Conservation (phyloP, 2,797 vertebrate genomes). For the Acrossocheilus fasciatus region DNA sequence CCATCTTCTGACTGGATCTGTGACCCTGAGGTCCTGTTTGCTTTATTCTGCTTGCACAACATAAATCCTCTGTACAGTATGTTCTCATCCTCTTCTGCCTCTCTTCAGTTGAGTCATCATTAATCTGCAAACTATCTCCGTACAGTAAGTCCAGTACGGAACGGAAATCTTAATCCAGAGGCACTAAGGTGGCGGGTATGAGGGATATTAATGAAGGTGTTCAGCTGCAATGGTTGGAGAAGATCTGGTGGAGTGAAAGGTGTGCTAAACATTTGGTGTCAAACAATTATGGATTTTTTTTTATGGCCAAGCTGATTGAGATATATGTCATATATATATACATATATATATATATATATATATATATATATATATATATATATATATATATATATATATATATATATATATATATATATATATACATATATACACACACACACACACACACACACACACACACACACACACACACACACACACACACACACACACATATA, state of each 20-base stretch:
- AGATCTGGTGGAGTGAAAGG: not conserved
- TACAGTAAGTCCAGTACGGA: not conserved
- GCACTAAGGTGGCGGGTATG: not conserved
- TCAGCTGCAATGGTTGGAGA: not conserved
- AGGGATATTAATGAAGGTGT: not conserved
- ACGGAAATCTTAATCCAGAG: not conserved
- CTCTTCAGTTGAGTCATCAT: not conserved
- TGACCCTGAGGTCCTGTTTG: not conserved
- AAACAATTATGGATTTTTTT: not conserved
- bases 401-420: no score
- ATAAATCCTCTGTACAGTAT: not conserved
- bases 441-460: no score
- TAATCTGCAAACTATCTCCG: not conserved
- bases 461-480: no score
- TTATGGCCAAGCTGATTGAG: not conserved
- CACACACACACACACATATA: no score
- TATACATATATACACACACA: no score
- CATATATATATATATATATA: no score
- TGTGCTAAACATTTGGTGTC: not conserved
- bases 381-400: no score
- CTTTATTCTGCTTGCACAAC: conserved; percentile 24
- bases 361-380: no score
- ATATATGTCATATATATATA: no score
- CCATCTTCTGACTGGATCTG: conserved; percentile 15
- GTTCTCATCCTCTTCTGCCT: conserved; percentile 5